Evolutionary conservation across 37 sponge, comb jelly and placozoan species (phyloP).

Genomic region (Axinella damicornis): DNA sequence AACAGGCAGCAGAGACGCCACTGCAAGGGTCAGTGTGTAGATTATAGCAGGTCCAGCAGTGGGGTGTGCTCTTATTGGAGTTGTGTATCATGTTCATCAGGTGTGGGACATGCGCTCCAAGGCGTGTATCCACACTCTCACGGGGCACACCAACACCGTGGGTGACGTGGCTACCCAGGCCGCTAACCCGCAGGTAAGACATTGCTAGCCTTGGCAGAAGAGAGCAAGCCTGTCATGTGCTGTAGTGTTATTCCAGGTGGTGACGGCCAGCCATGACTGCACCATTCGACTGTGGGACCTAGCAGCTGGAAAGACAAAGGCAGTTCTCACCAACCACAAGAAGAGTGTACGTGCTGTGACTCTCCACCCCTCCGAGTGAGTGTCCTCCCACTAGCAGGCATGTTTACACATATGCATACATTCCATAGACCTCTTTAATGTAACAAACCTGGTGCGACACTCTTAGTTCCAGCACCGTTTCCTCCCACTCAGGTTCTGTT

Average conservation of each 20-base stretch:
- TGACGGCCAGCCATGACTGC: conserved; percentile 97
- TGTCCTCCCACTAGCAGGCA: neutral
- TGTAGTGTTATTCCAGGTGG: conserved; percentile 68
- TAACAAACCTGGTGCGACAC: neutral
- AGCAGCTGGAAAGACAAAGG: conserved; percentile 94
- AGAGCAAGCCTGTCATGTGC: no score
- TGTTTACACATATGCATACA: neutral
- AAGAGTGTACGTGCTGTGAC: conserved; percentile 93
- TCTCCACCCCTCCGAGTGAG: conserved; percentile 94
- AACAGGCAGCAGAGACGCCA: no score
- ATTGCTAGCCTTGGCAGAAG: neutral
- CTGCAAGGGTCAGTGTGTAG: no score
- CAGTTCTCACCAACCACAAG: conserved; percentile 98
- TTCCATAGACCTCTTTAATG: neutral
- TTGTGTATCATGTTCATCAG: no score
- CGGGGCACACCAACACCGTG: conserved; percentile 98
- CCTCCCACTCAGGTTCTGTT: conserved; percentile 94
- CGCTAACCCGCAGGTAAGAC: conserved; percentile 92
- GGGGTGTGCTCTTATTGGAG: no score
- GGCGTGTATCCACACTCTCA: conserved; percentile 95
- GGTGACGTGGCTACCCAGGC: conserved; percentile 87
- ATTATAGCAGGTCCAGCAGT: no score
- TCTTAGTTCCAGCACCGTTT: no score
- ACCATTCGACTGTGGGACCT: conserved; percentile 98
- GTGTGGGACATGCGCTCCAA: no score